These are phyloP conservation scores for Cataglyphis albicans DNA, from an alignment of 2,888 invertebrate genomes.

Conservation along the genomic window DNA sequence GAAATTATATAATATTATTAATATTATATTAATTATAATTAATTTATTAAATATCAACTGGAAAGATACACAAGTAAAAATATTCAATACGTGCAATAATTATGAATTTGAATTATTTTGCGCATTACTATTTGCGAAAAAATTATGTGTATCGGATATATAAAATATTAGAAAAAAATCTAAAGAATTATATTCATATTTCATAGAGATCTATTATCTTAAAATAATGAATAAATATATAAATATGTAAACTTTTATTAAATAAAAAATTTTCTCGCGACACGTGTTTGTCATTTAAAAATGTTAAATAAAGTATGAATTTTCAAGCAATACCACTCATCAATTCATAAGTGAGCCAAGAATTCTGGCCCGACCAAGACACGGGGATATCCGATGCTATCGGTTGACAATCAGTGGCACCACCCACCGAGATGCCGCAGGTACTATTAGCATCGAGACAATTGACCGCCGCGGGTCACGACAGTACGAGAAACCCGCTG, in stretches of 20 bases:
- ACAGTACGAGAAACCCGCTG: constrained; percentile 76
- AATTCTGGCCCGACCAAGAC: neutral
- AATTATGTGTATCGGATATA: neutral
- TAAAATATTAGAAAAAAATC: neutral
- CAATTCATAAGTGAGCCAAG: neutral
- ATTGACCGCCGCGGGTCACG: constrained; percentile 79
- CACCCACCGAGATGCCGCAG: constrained; percentile 78
- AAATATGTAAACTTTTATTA: neutral
- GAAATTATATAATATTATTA: neutral
- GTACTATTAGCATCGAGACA: constrained; percentile 77
- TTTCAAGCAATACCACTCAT: neutral
- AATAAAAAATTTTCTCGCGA: neutral
- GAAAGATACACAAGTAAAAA: neutral
- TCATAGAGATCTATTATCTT: neutral
- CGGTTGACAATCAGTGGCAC: constrained; percentile 76
- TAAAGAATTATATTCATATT: neutral
- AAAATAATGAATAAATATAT: neutral
- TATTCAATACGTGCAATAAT: neutral
- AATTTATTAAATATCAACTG: neutral
- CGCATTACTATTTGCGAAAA: neutral
- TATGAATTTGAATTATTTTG: neutral
- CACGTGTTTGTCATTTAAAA: neutral
- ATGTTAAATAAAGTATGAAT: neutral
- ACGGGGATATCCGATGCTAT: constrained; percentile 30
- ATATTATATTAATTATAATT: neutral